These are phyloP conservation scores for Bradysia coprophila DNA, from an alignment of 1,140 invertebrate species.

Conservation along the genomic window DNA sequence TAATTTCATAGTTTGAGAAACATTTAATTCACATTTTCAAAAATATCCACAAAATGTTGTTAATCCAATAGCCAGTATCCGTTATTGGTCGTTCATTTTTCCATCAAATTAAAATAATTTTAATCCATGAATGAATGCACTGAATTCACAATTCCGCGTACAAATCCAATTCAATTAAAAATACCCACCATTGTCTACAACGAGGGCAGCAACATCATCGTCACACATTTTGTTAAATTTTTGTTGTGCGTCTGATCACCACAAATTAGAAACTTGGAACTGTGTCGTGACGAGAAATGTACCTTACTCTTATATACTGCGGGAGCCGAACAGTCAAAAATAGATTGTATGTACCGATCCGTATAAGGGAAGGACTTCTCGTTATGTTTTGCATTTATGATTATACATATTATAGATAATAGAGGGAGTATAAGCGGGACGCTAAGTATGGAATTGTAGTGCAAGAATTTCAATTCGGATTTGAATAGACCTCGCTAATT, in stretches of 20 bases:
- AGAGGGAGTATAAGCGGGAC: not conserved
- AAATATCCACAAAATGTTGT: too few relatives aligned
- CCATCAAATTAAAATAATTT: too few relatives aligned
- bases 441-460: not conserved
- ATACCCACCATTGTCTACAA: conserved; percentile 73
- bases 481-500: too few relatives aligned
- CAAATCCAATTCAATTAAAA: too few relatives aligned
- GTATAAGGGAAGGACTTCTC: conserved; percentile 1
- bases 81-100: too few relatives aligned
- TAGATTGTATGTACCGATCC: conserved; percentile 1
- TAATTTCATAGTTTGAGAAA: too few relatives aligned
- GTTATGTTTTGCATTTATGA: not conserved
- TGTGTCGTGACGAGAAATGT: not conserved
- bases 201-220: conserved; percentile 79
- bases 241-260: conserved; percentile 2
- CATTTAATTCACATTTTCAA: too few relatives aligned
- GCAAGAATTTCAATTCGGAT: not conserved
- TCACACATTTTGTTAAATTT: conserved; percentile 53
- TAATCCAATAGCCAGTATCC: too few relatives aligned
- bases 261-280: conserved; percentile 4
- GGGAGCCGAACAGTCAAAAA: not conserved
- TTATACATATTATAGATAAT: too few relatives aligned
- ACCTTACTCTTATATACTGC: conserved; percentile 2
- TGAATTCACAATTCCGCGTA: too few relatives aligned
- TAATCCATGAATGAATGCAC: too few relatives aligned